These are phyloP conservation scores for Propithecus deckenii DNA, from an alignment of 2,797 vertebrate species.

Conservation along the genomic window DNA sequence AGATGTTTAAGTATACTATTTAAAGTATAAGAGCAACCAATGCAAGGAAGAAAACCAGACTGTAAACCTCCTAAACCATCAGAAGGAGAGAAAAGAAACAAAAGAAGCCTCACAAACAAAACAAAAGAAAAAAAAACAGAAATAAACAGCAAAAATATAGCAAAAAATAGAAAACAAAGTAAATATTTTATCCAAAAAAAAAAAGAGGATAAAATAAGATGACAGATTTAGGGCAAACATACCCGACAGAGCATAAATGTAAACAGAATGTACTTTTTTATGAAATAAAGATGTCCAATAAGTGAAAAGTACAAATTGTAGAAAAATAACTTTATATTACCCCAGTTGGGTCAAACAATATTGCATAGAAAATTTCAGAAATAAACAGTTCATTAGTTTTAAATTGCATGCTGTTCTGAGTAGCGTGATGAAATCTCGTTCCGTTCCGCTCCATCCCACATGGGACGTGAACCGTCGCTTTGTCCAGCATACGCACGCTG, in stretches of 20 bases:
- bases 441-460: neutral
- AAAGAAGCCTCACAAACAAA: neutral
- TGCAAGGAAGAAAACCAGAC: neutral
- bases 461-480: neutral
- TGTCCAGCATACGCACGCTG: neutral
- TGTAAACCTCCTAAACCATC: neutral
- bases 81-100: neutral
- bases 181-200: neutral
- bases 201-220: conserved; percentile 8
- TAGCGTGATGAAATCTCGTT: neutral
- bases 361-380: neutral
- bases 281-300: neutral
- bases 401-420: neutral
- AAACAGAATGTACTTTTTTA: neutral
- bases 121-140: neutral
- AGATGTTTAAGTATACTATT: neutral
- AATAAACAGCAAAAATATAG: neutral
- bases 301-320: neutral
- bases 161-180: neutral
- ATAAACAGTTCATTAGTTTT: neutral
- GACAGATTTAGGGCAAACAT: neutral
- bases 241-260: neutral
- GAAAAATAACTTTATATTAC: neutral
- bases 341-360: neutral
- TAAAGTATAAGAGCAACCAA: neutral